Evolutionary conservation across 2,888 invertebrate genomes (phyloP).

Genomic region (Drosophila helvetica): DNA sequence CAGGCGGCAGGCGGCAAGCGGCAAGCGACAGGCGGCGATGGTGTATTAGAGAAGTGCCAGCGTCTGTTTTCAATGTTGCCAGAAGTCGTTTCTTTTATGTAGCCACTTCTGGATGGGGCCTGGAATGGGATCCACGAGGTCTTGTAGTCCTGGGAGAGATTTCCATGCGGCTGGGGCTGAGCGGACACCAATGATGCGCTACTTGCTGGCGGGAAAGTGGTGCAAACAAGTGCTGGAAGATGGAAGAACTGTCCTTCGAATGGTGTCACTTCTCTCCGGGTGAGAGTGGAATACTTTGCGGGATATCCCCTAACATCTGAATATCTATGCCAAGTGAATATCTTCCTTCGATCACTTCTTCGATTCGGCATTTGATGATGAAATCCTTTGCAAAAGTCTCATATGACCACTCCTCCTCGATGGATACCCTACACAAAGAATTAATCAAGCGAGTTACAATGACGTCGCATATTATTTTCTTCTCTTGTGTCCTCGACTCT

Average conservation of each 20-base stretch:
- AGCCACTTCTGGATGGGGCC: slow-evolving; percentile 60
- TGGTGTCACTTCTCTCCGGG: background rate
- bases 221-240: background rate
- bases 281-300: too few species aligned
- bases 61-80: slow-evolving; percentile 81
- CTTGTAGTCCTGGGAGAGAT: slow-evolving; percentile 21
- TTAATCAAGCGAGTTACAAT: slow-evolving; percentile 80
- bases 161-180: background rate
- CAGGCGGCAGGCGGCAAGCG: slow-evolving; percentile 7
- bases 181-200: slow-evolving; percentile 31
- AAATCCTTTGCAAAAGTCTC: too few species aligned
- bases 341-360: background rate
- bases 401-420: background rate
- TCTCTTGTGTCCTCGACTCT: slow-evolving; percentile 67
- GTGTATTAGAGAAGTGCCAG: slow-evolving; percentile 71
- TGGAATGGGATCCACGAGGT: slow-evolving; percentile 6
- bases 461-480: slow-evolving; percentile 79
- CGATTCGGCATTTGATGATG: background rate
- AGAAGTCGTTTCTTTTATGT: slow-evolving; percentile 74
- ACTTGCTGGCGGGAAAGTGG: background rate
- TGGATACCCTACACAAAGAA: slow-evolving; percentile 60
- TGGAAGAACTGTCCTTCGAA: background rate
- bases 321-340: background rate
- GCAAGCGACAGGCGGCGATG: slow-evolving; percentile 53
- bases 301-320: too few species aligned